Base-by-base conservation (phyloP, 2,888 invertebrate genomes). In the Noctuana brunneofusca region DNA sequence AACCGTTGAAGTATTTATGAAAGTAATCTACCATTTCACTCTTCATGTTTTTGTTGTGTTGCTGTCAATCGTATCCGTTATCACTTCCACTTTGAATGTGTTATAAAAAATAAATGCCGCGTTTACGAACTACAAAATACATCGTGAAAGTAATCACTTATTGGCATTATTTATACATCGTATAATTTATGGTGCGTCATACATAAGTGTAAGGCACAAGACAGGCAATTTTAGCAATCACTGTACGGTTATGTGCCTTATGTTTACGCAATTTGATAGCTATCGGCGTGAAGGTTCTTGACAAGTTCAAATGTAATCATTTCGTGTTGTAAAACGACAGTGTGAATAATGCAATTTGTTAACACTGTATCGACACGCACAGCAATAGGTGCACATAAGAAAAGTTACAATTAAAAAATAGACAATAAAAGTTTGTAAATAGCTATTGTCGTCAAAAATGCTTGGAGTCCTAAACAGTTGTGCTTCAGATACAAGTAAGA, bases 91-190 rank as follows among this genome's bases (percentile, higher is more conserved):
- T 59, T 50, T 27, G 5, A 20, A 24, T 6, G 27, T 1, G 41
- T 18, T 46, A 18, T 9, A 18, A 53, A 58, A 58, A 59, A 53
- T 22, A 18, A 46, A 11, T 46, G 32, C 49, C 8, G 49, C 32
- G 11, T 38, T 58, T 6, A 58, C 24, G 20, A 27, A 38, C 16
- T 14, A 38, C 16, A 38, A 16, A 14, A 38, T n/a, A 27, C 58
- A 38, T 27, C 14, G 59, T 59, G 59, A 59, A 59, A 59, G 59
- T 43, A 27, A 43, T 58, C 50, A 30, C 11, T 58, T 14, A 49
- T 41, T 43, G 58, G 11, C 58, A 43, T 20, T 52, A 58, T 50
- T 52, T 41, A 59, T 59, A 43, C 11, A 14, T 27, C n/a, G 16
- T 9, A 22, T 48, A 22, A 48, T 48, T 22, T 48, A 46, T 46